These are phyloP conservation scores for Drosophila orena DNA, from an alignment of 1,140 invertebrate species.

Conservation along the genomic window DNA sequence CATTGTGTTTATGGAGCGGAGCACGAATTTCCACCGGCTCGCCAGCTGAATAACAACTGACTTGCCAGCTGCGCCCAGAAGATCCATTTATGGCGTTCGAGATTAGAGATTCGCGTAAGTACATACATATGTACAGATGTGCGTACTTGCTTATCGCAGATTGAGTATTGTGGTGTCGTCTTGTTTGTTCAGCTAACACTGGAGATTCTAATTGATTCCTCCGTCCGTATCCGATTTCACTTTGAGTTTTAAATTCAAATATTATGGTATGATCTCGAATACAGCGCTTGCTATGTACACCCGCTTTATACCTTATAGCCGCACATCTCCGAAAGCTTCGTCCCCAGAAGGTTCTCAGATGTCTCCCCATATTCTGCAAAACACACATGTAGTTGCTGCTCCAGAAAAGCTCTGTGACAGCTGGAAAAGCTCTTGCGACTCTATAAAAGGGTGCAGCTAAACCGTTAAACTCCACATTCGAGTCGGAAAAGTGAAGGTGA, in stretches of 20 bases:
- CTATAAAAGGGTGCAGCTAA: constrained; percentile 55
- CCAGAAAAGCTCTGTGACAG: constrained; percentile 35
- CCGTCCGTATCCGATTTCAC: constrained; percentile 23
- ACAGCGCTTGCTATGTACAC: constrained; percentile 19
- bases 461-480: constrained; percentile 62
- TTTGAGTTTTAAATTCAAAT: constrained; percentile 36
- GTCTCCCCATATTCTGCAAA: constrained; percentile 39
- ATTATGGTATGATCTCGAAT: constrained; percentile 1
- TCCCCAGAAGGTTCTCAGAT: constrained; percentile 54
- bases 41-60: constrained; percentile 48
- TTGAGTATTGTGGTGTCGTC: constrained; percentile 30
- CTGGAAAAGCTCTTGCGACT: constrained; percentile 38
- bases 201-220: constrained; percentile 5
- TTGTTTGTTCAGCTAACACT: constrained; percentile 19
- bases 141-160: constrained; percentile 30
- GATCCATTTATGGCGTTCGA: constrained; percentile 55
- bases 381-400: constrained; percentile 21
- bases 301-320: neutral
- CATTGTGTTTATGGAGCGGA: constrained; percentile 34
- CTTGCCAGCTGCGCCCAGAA: constrained; percentile 19
- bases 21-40: constrained; percentile 23
- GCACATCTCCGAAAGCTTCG: constrained; percentile 22
- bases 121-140: constrained; percentile 2
- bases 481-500: constrained; percentile 50
- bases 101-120: neutral